Conservation (phyloP, 1,140 invertebrate genomes). For the Apis florea region DNA sequence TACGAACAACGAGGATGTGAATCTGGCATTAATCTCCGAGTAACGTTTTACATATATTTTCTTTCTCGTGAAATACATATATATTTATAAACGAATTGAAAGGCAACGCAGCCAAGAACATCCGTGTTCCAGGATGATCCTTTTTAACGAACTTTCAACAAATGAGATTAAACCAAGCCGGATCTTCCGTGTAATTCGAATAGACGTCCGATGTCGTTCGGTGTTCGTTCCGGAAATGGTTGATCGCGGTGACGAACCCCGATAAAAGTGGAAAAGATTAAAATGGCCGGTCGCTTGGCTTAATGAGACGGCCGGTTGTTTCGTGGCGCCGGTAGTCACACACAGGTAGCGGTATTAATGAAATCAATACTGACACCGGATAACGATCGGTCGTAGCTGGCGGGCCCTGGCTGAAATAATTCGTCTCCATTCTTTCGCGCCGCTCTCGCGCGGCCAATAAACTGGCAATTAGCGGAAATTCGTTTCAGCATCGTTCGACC, state of each 20-base stretch:
- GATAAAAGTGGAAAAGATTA: constrained; percentile 58
- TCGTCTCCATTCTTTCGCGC: constrained; percentile 17
- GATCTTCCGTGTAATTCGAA: constrained; percentile 47
- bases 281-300: constrained; percentile 43
- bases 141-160: constrained; percentile 34
- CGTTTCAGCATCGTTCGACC: not conserved
- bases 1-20: too few relatives aligned
- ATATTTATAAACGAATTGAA: constrained; percentile 5
- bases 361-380: constrained; percentile 56
- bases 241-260: not conserved
- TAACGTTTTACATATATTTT: not conserved
- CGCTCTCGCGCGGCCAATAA: constrained; percentile 14
- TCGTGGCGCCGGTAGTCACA: constrained; percentile 19
- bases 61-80: not conserved
- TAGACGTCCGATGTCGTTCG: constrained; percentile 50
- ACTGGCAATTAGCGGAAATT: constrained; percentile 38
- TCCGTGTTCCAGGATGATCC: constrained; percentile 37
- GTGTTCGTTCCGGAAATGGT: not conserved
- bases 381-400: constrained; percentile 46
- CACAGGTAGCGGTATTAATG: constrained; percentile 51
- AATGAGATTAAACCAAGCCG: constrained; percentile 56
- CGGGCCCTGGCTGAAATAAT: constrained; percentile 20
- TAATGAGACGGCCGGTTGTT: constrained; percentile 60
- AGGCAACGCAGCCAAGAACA: constrained; percentile 11
- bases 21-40: too few relatives aligned